phyloP scores from a whole-genome alignment of 2,113 vertebrate genomes.

The Zeus faber region DNA sequence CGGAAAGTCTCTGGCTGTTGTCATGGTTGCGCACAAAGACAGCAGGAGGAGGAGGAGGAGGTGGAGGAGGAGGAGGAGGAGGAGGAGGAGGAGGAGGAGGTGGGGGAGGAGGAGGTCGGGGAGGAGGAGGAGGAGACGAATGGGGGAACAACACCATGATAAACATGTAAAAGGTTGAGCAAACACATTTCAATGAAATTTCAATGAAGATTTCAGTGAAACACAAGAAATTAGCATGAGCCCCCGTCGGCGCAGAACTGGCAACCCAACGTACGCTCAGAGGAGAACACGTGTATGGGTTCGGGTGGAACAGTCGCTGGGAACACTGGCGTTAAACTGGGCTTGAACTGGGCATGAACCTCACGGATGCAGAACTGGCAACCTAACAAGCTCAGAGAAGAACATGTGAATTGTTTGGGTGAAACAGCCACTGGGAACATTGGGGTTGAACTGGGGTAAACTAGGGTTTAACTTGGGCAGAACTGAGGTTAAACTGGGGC shows the following conservation, averaged over 20 bases:
- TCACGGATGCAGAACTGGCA: conserved; percentile 20
- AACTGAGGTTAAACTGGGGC: too few relatives aligned
- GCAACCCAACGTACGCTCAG: too few relatives aligned
- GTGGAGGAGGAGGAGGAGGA: not conserved
- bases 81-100: not conserved
- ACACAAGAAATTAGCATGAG: conserved; percentile 46
- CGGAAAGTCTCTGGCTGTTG: conserved; percentile 80
- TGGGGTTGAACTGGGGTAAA: conserved; percentile 1
- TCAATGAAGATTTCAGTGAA: too few relatives aligned
- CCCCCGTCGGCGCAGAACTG: too few relatives aligned
- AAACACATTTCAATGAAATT: conserved; percentile 53
- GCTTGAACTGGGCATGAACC: too few relatives aligned
- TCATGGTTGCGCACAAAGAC: conserved; percentile 76
- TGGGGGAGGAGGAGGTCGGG: not conserved
- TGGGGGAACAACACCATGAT: conserved; percentile 68
- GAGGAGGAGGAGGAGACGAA: conserved; percentile 42
- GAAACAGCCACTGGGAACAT: conserved; percentile 8
- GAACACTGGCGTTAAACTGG: too few relatives aligned
- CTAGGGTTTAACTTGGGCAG: too few relatives aligned
- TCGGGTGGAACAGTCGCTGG: too few relatives aligned
- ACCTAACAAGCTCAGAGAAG: conserved; percentile 14
- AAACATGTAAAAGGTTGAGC: conserved; percentile 60
- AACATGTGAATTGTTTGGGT: conserved; percentile 14
- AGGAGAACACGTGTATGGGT: too few relatives aligned
- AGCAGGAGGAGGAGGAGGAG: conserved; percentile 23